A percentile compares a stretch with the other conserved stretches of the same genome.
These are phyloP conservation scores for Ommatoiulus sabulosus DNA, from an alignment of 2,888 invertebrate species.

Conservation along the genomic window DNA sequence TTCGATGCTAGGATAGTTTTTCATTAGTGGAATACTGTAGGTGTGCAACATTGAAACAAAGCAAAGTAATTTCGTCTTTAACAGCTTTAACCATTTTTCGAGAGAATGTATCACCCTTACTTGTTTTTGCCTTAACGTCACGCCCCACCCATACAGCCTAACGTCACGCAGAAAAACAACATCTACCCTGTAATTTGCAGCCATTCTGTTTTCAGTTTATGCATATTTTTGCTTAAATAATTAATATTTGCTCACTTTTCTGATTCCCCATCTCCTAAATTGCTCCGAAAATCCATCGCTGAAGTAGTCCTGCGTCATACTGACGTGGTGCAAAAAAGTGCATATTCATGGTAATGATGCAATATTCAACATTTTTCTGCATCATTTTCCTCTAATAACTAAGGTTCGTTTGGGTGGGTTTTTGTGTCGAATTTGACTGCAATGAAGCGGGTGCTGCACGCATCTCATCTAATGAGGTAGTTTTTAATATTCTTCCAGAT, in stretches of 20 bases:
- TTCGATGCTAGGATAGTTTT: too few relatives aligned
- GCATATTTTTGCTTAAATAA: slow-evolving; percentile 8
- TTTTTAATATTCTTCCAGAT: slow-evolving; percentile 43
- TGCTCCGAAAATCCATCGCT: not conserved
- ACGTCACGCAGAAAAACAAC: not conserved
- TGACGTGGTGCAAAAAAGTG: not conserved
- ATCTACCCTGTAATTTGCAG: slow-evolving; percentile 15
- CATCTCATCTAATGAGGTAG: slow-evolving; percentile 37
- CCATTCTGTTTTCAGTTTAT: slow-evolving; percentile 22
- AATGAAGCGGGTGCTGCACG: not conserved
- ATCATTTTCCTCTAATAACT: slow-evolving; percentile 30
- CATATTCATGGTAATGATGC: not conserved
- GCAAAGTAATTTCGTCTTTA: too few relatives aligned
- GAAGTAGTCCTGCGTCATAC: not conserved
- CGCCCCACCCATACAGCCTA: not conserved
- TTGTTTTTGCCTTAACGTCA: not conserved
- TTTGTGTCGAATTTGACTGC: slow-evolving; percentile 1
- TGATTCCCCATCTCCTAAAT: not conserved
- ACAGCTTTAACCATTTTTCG: not conserved
- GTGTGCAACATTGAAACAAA: too few relatives aligned
- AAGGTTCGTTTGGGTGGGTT: not conserved
- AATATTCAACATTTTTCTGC: slow-evolving; percentile 1
- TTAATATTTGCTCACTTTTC: slow-evolving; percentile 29
- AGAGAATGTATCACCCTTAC: not conserved
- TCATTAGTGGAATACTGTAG: too few relatives aligned